Conservation (phyloP, 64 coral and sea anemone genomes). For the Anthopleura sola region DNA sequence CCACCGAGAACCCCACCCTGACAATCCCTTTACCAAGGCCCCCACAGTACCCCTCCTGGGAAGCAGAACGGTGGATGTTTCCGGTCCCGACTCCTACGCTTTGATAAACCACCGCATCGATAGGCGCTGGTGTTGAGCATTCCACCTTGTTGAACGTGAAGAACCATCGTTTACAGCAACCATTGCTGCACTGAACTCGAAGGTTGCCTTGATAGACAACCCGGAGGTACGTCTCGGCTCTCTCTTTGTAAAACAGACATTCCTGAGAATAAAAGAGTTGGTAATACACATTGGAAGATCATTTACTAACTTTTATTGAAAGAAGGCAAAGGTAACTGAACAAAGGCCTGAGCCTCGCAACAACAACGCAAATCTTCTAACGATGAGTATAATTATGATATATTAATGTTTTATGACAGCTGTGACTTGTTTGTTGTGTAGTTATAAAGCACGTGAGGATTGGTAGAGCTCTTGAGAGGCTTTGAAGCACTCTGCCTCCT, state of each 20-base stretch:
- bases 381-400: too few relatives aligned
- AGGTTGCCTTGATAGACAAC: constrained; percentile 7
- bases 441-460: too few relatives aligned
- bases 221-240: neutral
- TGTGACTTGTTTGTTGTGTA: too few relatives aligned
- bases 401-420: too few relatives aligned
- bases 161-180: constrained; percentile 14
- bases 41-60: constrained; percentile 2
- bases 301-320: neutral
- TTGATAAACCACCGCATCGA: neutral
- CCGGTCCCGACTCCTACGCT: too few relatives aligned
- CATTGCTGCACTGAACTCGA: neutral
- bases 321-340: neutral
- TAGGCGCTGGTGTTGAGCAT: neutral
- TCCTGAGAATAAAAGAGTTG: neutral
- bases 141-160: constrained; percentile 3
- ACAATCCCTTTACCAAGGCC: neutral
- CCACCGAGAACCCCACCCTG: constrained; percentile 2
- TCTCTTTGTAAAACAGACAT: neutral
- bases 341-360: too few relatives aligned
- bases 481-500: too few relatives aligned
- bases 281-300: neutral
- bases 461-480: too few relatives aligned
- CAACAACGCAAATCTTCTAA: too few relatives aligned
- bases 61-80: neutral